Conservation (phyloP, 2,888 invertebrate species). For the Chelonus formosanus region DNA sequence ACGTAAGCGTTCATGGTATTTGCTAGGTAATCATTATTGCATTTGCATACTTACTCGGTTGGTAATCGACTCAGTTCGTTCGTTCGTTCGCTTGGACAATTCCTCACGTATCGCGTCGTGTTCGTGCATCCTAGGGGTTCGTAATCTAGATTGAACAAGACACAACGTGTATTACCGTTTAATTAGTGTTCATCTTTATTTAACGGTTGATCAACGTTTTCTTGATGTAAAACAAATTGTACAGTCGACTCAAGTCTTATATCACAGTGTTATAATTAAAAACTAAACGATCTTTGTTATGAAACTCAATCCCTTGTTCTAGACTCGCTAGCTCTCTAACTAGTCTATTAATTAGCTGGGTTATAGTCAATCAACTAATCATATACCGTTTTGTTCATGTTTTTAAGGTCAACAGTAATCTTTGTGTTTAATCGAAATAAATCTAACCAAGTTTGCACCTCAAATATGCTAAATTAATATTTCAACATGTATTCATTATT, state of each 20-base stretch:
- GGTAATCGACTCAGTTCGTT: conserved; percentile 29
- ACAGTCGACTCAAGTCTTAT: conserved; percentile 49
- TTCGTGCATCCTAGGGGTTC: conserved; percentile 8
- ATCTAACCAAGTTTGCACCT: too few species aligned
- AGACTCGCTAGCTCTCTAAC: conserved; percentile 7
- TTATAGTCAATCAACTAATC: conserved; percentile 9
- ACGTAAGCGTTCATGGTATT: conserved; percentile 28
- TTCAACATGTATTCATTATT: too few species aligned
- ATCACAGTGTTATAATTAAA: conserved; percentile 57
- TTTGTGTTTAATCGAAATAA: too few species aligned
- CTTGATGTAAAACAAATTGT: conserved; percentile 52
- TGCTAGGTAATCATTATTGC: conserved; percentile 29
- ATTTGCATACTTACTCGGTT: conserved; percentile 30
- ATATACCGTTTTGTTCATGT: conserved; percentile 1
- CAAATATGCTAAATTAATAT: too few species aligned
- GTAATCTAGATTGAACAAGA: conserved; percentile 25
- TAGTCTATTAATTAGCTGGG: conserved; percentile 11
- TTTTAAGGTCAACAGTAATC: conserved; percentile 4
- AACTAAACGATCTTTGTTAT: conserved; percentile 50
- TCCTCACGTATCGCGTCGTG: conserved; percentile 23
- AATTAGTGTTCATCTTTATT: conserved; percentile 49
- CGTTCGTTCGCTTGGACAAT: conserved; percentile 27
- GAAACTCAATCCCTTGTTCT: conserved; percentile 42
- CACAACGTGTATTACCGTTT: conserved; percentile 27
- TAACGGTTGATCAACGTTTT: conserved; percentile 41